Base-by-base conservation (phyloP, 2,888 invertebrate species). In the Caenorhabditis imperialis region DNA sequence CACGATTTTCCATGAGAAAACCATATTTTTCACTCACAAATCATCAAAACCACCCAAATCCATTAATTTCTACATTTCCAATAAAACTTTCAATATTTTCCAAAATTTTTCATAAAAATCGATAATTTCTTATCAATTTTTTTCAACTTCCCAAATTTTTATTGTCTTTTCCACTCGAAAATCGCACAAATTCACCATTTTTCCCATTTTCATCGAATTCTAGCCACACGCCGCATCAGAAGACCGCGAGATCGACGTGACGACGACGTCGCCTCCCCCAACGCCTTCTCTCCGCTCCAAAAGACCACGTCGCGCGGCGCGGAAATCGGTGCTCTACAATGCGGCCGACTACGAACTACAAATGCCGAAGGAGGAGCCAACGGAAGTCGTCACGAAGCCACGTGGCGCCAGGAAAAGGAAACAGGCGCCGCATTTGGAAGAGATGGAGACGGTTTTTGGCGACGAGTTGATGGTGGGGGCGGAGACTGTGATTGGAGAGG, bases 311-410 rank as follows among this genome's bases (percentile, higher is more conserved):
- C 47, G 80, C 35, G 74, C 63, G 58, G 74, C 72, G 14, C 63
- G 76, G 23, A 80, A 80, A 54, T 77, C 75, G n/a, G 76, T 74
- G 6, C 48, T 80, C 10, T 62, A 75, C 33, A 58, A 69, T 8
- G 72, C 58, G 33, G 75, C 51, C 18, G 78, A 80, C 27, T 78
- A 70, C 47, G 78, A 78, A 48, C 55, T 78, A 0, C 48, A 48
- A 20, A 16, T 70, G 38, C 38, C 44, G 18, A 60, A 71, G 50
- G 71, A 65, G 37, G 63, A 65, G 30, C 57, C 55, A 16, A 40
- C 25, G 12, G 55, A 45, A 1, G 37, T 20, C 8, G 16, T 25
- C 42, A 14, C 30, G 1, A 65, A 65, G 42, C 3, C 37, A 20
- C 37, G 50, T 35, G 55, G 55, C 14, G 37, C 65, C 4, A 65